Evolutionary conservation across 2,888 invertebrate genomes (phyloP).

Genomic region (Taenaris catops): DNA sequence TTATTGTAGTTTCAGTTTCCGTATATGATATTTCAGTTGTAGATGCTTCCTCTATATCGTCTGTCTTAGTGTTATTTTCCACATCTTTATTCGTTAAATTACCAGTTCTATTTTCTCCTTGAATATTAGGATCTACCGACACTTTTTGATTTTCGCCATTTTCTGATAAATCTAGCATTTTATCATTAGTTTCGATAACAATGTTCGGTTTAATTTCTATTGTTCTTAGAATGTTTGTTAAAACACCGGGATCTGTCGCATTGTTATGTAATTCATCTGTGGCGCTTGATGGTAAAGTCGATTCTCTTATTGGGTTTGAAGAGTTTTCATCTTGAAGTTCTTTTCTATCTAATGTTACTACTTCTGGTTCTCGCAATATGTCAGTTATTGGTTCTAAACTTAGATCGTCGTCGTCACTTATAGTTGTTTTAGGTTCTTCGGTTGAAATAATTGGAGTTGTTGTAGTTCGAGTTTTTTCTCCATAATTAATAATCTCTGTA

Average conservation of each 20-base stretch:
- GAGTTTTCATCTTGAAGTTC: neutral
- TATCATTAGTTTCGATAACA: conserved; percentile 37
- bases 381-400: conserved; percentile 28
- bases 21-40: conserved; percentile 13
- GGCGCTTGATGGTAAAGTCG: too few species aligned
- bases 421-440: conserved; percentile 29
- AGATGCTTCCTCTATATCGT: conserved; percentile 1
- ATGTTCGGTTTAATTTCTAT: conserved; percentile 34
- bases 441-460: conserved; percentile 25
- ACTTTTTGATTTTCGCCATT: too few species aligned
- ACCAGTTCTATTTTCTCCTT: too few species aligned
- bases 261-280: too few species aligned
- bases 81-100: conserved; percentile 1
- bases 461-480: conserved; percentile 50
- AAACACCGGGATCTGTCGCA: too few species aligned
- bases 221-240: conserved; percentile 6
- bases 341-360: conserved; percentile 8
- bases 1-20: conserved; percentile 15
- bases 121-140: too few species aligned
- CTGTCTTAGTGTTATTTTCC: conserved; percentile 2
- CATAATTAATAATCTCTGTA: conserved; percentile 49
- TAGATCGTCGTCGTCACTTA: conserved; percentile 34
- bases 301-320: conserved; percentile 1
- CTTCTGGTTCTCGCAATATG: conserved; percentile 22
- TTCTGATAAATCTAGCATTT: conserved; percentile 41